Percentiles rank a stretch among this genome's conserved stretches.
These are phyloP conservation scores for Jordanella pulchra DNA, from an alignment of 2,797 vertebrate species.

Conservation along the genomic window DNA sequence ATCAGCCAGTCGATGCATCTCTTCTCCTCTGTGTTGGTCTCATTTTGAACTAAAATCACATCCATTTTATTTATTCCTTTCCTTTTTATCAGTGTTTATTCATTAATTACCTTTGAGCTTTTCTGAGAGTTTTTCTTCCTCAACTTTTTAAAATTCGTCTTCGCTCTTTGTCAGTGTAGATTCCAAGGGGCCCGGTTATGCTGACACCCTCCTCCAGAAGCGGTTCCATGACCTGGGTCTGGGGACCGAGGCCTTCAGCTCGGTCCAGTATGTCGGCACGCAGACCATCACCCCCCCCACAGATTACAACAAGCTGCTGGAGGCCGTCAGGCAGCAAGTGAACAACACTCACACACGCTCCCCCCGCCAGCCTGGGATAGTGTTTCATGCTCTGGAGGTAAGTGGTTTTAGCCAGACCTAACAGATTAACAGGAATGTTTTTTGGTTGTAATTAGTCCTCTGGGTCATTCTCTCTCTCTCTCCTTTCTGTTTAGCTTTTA, in stretches of 20 bases:
- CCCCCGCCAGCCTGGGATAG: constrained; percentile 80
- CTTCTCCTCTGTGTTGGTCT: no score
- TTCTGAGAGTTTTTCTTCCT: no score
- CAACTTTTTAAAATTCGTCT: background rate
- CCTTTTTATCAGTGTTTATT: background rate
- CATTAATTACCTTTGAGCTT: no score
- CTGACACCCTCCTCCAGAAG: constrained; percentile 81
- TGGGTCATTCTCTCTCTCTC: background rate
- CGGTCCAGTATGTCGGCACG: constrained; percentile 83
- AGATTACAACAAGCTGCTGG: constrained; percentile 76
- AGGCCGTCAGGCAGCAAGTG: constrained; percentile 76
- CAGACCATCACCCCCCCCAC: constrained; percentile 83
- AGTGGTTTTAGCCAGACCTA: constrained; percentile 11
- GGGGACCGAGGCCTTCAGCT: constrained; percentile 84
- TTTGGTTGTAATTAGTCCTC: background rate
- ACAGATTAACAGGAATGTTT: background rate
- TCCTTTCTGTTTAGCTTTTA: background rate
- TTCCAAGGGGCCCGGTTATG: constrained; percentile 59
- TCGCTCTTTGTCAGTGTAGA: constrained; percentile 54
- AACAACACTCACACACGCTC: constrained; percentile 83
- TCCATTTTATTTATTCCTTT: no score
- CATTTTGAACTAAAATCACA: no score
- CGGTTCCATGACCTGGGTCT: constrained; percentile 82
- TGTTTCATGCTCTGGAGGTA: constrained; percentile 84
- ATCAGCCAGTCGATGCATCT: no score